These are phyloP conservation scores for Tylochromis polylepis DNA, from an alignment of 2,113 vertebrate genomes.

Conservation along the genomic window DNA sequence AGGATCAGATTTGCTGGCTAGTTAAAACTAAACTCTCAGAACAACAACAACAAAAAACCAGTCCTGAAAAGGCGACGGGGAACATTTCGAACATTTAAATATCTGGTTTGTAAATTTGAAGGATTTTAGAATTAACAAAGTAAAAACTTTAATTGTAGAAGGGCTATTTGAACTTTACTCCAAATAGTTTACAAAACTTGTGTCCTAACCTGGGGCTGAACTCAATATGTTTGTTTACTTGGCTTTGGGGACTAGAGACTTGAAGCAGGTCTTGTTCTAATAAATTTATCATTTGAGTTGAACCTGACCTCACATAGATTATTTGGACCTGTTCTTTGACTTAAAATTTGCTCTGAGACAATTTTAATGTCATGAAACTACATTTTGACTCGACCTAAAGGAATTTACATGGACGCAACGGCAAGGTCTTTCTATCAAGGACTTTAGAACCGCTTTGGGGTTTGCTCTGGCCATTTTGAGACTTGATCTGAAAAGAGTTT, in stretches of 20 bases:
- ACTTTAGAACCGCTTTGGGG: accelerated
- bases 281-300: background rate
- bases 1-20: background rate
- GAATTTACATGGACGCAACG: background rate
- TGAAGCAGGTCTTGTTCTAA: background rate
- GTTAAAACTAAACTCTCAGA: background rate
- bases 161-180: background rate
- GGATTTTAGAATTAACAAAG: background rate
- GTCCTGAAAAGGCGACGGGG: background rate
- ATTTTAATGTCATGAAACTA: background rate
- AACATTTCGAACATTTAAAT: background rate
- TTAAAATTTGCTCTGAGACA: background rate
- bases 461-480: background rate
- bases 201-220: background rate
- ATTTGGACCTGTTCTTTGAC: background rate
- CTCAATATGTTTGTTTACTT: background rate
- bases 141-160: background rate
- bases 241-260: background rate
- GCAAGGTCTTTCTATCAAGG: background rate
- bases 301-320: background rate
- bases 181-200: background rate
- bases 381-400: background rate
- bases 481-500: background rate
- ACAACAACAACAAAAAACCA: background rate
- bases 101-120: background rate